Percentiles rank a stretch among this genome's conserved stretches.
Conservation (phyloP, 2,888 invertebrate species). For the Hemistola chrysoprasaria region DNA sequence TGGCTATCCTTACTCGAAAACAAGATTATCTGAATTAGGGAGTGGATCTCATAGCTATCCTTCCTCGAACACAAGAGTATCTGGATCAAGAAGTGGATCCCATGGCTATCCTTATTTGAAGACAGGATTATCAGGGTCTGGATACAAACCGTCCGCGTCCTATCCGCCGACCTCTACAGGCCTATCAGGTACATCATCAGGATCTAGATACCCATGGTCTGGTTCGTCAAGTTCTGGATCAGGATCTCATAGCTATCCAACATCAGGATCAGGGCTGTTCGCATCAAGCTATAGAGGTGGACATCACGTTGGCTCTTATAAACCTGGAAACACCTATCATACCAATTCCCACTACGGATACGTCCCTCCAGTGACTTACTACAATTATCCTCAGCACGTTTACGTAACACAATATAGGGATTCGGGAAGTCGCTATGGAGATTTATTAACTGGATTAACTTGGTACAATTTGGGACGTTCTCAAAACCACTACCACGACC, state of each 20-base stretch:
- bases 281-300: too few relatives aligned
- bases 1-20: slow-evolving; percentile 21
- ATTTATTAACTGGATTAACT: slow-evolving; percentile 64
- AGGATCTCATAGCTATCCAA: background rate
- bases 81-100: slow-evolving; percentile 1
- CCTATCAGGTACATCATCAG: slow-evolving; percentile 6
- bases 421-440: slow-evolving; percentile 63
- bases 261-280: background rate
- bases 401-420: slow-evolving; percentile 65
- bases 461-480: slow-evolving; percentile 71
- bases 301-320: slow-evolving; percentile 4
- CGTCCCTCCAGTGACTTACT: slow-evolving; percentile 38
- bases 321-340: slow-evolving; percentile 14
- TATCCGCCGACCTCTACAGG: too few relatives aligned
- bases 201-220: slow-evolving; percentile 26
- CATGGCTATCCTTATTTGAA: too few relatives aligned
- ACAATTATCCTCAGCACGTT: slow-evolving; percentile 60
- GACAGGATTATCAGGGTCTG: too few relatives aligned
- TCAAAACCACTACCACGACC: slow-evolving; percentile 52
- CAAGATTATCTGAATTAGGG: slow-evolving; percentile 27
- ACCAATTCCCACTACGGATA: slow-evolving; percentile 27
- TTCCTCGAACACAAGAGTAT: slow-evolving; percentile 6
- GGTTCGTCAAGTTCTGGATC: slow-evolving; percentile 22
- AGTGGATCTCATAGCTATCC: slow-evolving; percentile 20
- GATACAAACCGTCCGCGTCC: background rate